Evolutionary conservation across 2,113 vertebrate species (phyloP), one percentile per base, ranked within the genome.

Genomic region (Pluvianellus socialis): DNA sequence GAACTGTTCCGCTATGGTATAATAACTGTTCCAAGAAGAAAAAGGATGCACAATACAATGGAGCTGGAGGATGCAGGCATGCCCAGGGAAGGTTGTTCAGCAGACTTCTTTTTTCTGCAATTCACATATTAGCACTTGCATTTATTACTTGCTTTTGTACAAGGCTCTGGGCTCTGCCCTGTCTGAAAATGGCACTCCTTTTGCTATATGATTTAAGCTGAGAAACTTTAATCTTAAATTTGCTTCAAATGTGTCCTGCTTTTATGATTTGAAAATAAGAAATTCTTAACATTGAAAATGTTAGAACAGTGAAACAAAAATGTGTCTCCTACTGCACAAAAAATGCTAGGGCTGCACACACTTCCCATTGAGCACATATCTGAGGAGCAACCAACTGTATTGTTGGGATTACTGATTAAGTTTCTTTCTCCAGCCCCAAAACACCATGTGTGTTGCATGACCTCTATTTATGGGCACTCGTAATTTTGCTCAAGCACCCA

Each of bases 41-140:
- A 61, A 67, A n/a, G 6, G n/a, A 33, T 49, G 10, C 24, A 24
- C 0, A 1, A 33, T 30, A 21, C 0, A 0, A 15, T 30, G 24
- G 52, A 53, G 61, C 24, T 71, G 33, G 38, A 92, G 38, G 52
- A 75, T 79, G 53, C 26, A 76, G 62, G 32, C 26, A 67, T 2
- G 8, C 17, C 47, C 24, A 40, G 56, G 9, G 61, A 38, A 59
- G 79, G n/a, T 35, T 74, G 27, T 16, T 52, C 42, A 56, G 40
- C 82, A 79, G 10, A 8, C 83, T 88, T 44, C 8, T 2, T 12
- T 42, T 55, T 83, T 40, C 28, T 72, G 47, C 71, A 30, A 79
- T 23, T 93, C 27, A 45, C 13, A 1, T 62, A 14, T 40, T 72
- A 59, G 50, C 47, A 28, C 47, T 55, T 72, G 32, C 19, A 56